Conservation (phyloP, 2,888 invertebrate genomes). For the Rhagophthalmus giganteus region DNA sequence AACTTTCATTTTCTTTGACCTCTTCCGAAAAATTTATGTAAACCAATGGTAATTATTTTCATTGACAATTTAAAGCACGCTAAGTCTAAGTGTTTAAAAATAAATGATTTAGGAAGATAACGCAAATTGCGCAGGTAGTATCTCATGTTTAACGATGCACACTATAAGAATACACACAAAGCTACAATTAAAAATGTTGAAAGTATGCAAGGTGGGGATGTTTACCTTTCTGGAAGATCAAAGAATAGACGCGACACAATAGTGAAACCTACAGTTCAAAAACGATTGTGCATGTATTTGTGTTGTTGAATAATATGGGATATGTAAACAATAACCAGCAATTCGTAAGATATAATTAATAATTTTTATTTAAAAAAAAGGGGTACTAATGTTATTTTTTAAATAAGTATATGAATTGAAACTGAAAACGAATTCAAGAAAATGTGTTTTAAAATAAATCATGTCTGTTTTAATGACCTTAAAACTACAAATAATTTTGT, state of each 20-base stretch:
- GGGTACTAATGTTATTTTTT: too few relatives aligned
- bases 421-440: too few relatives aligned
- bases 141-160: constrained; percentile 32
- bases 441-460: too few relatives aligned
- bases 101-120: constrained; percentile 22
- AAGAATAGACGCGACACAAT: constrained; percentile 12
- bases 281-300: too few relatives aligned
- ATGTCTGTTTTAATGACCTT: too few relatives aligned
- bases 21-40: background rate
- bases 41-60: constrained; percentile 1
- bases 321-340: too few relatives aligned
- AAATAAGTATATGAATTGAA: too few relatives aligned
- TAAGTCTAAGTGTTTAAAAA: background rate
- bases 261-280: constrained; percentile 16
- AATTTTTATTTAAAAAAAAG: too few relatives aligned
- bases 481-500: too few relatives aligned
- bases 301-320: constrained; percentile 22
- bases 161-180: constrained; percentile 28
- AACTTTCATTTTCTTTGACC: constrained; percentile 2
- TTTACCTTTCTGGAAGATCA: constrained; percentile 13
- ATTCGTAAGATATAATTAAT: too few relatives aligned
- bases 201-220: constrained; percentile 29
- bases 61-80: constrained; percentile 1
- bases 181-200: constrained; percentile 35
- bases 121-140: constrained; percentile 32